Base-by-base conservation (phyloP, 2,797 vertebrate species). In the Hypotaenidia philippensis region DNA sequence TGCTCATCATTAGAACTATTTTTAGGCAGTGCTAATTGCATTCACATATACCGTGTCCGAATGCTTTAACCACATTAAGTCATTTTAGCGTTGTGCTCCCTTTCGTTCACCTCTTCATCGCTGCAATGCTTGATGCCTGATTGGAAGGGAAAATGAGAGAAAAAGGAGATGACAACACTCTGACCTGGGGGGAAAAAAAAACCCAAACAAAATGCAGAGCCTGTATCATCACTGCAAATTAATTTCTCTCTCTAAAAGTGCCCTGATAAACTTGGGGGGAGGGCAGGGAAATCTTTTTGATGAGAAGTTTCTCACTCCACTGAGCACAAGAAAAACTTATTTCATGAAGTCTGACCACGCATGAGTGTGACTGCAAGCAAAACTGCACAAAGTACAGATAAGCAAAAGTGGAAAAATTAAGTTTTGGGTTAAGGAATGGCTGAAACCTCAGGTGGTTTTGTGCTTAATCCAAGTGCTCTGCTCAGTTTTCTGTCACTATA, bases 71-170 rank as follows among this genome's bases (percentile, higher is more conserved):
- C 52, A 87, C 78, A 71, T 66, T 49, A 71, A 77, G 17, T 81
- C 7, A 65, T 88, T 91, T 87, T 68, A 59, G 32, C 69, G 65
- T 81, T 69, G 27, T 69, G 29, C 83, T 86, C 60, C 32, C 15
- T 91, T 93, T 78, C 70, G 57, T 89, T 93, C 61, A 69, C 18
- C 26, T 87, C 61, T 81, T 91, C 38, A n/a, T 78, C 44, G 22
- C 44, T 29, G n/a, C 55, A 56, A 38, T 71, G 49, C 11, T 50
- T 78, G 57, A 53, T 66, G 32, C 55, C 70, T 89, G 50, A 87
- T 81, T 76, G 52, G 69, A 85, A 89, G 29, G 29, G 23, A 87
- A 90, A 80, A 83, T 29, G 5, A 77, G 13, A 52, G 31, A 71
- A 84, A 91, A 89, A 49, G 25, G 68, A 83, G 29, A 66, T 55